Evolutionary conservation across 2,113 vertebrate species (phyloP), one percentile per base, ranked within the genome.

Genomic region (Motacilla tschutschensis): DNA sequence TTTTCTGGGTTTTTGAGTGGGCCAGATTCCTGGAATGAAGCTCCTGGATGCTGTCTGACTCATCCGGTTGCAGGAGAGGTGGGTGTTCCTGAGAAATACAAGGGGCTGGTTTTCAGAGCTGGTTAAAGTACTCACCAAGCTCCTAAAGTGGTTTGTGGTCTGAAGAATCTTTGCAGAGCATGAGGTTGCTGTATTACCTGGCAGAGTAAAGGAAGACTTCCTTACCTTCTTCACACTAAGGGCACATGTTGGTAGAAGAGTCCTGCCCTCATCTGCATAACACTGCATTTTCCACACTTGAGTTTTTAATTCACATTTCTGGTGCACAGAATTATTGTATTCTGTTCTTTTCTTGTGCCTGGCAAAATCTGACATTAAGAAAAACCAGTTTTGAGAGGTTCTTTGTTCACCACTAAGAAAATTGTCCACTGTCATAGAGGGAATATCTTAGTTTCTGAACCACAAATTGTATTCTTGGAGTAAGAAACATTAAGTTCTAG

Each of bases 181-280:
- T 60, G 57, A 73, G 36, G 25, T 44, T 83, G 44, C 31, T 90
- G 38, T 88, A 89, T 90, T 71, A 81, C 88, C 55, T 88, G 92
- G 67, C 88, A 86, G 51, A 55, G 21, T 31, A 50, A 83, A 65
- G 19, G 43, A 84, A 79, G 36, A 77, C 86, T 82, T 90, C 36
- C 47, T 85, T 90, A 73, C 53, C 44, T 88, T 18, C 60, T 82
- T 86, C 79, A 79, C 53, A 77, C 10, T 48, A 74, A 76, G 41
- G 20, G 11, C 36, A 79, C 0, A 0, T 2, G 1, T 70, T 63
- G 22, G 20, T 67, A 74, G 60, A 35, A 57, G 65, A 79, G 31
- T 48, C 60, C 46, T 84, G 78, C n/a, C 60, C 2, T 1, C 10
- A 43, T 76, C 51, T 67, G 60, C 5, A 0, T 65, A 69, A 62